Percentiles rank a stretch among this genome's conserved stretches.
phyloP scores from a whole-genome alignment of 2,797 vertebrate genomes.

The Centropyge bicolor region DNA sequence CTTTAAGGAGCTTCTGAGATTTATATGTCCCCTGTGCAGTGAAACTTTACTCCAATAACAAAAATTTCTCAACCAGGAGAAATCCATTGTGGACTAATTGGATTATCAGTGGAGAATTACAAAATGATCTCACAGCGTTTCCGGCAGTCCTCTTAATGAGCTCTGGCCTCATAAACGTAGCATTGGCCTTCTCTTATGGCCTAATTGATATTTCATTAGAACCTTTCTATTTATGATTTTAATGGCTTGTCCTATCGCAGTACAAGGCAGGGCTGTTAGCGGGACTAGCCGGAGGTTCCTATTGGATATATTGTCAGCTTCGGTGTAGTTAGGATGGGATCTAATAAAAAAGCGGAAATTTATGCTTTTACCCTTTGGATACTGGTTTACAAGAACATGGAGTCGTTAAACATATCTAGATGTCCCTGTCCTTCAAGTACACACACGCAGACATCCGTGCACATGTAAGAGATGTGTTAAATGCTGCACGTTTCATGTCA shows the following conservation, averaged over 20 bases:
- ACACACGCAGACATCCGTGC: constrained; percentile 25
- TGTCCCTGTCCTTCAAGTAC: constrained; percentile 56
- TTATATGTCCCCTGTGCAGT: constrained; percentile 68
- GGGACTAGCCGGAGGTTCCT: constrained; percentile 60
- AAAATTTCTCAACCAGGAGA: constrained; percentile 72
- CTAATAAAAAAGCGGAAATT: constrained; percentile 78
- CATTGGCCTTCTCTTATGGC: constrained; percentile 74
- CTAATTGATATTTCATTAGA: constrained; percentile 88
- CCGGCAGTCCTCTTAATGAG: constrained; percentile 78
- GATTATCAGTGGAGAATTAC: constrained; percentile 79
- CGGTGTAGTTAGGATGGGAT: constrained; percentile 69
- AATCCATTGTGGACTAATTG: constrained; percentile 82
- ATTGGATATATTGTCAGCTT: constrained; percentile 71
- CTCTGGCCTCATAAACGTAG: constrained; percentile 79
- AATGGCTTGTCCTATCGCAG: constrained; percentile 73
- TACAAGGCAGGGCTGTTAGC: constrained; percentile 58
- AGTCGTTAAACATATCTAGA: constrained; percentile 74
- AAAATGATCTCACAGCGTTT: constrained; percentile 73
- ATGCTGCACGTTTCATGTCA: constrained; percentile 21
- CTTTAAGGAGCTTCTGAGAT: constrained; percentile 74
- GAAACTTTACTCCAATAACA: constrained; percentile 81
- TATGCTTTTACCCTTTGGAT: constrained; percentile 84
- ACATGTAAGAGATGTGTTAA: constrained; percentile 17
- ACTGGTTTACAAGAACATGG: constrained; percentile 75
- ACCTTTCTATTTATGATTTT: constrained; percentile 84